These are phyloP conservation scores for Microplitis demolitor DNA, from an alignment of 1,140 invertebrate genomes.

Conservation along the genomic window DNA sequence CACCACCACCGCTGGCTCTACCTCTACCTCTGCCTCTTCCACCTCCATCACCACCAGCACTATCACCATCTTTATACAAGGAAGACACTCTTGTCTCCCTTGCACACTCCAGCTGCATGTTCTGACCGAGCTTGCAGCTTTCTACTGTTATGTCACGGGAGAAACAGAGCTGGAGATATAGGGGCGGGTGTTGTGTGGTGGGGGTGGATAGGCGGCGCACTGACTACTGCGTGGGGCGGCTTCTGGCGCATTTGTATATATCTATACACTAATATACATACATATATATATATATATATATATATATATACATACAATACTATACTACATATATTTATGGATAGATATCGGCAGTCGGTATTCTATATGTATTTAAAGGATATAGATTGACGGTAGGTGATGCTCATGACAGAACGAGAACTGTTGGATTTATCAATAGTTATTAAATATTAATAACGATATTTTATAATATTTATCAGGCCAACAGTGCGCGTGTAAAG, in stretches of 20 bases:
- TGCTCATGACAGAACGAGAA: not conserved
- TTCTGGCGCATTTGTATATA: slow-evolving; percentile 5
- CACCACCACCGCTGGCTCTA: not conserved
- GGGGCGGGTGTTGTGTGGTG: slow-evolving; percentile 41
- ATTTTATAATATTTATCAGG: not conserved
- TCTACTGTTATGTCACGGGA: slow-evolving; percentile 30
- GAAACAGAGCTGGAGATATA: slow-evolving; percentile 38
- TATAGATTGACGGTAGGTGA: slow-evolving; percentile 7
- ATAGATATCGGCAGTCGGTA: not conserved
- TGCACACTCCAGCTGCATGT: slow-evolving; percentile 11
- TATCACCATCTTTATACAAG: not conserved
- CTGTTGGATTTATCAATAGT: not conserved
- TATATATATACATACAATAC: not conserved
- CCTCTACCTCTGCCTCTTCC: not conserved
- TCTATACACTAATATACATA: slow-evolving; percentile 21
- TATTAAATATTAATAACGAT: not conserved
- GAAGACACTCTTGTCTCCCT: not conserved
- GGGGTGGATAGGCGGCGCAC: slow-evolving; percentile 44
- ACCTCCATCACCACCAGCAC: not conserved
- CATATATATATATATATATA: not conserved
- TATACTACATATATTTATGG: not conserved
- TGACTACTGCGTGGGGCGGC: slow-evolving; percentile 22
- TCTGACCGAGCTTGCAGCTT: slow-evolving; percentile 1
- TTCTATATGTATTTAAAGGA: not conserved
- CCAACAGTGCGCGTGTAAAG: not conserved